Evolutionary conservation across 2,888 invertebrate species (phyloP).

Genomic region (Stegana nigrithorax): DNA sequence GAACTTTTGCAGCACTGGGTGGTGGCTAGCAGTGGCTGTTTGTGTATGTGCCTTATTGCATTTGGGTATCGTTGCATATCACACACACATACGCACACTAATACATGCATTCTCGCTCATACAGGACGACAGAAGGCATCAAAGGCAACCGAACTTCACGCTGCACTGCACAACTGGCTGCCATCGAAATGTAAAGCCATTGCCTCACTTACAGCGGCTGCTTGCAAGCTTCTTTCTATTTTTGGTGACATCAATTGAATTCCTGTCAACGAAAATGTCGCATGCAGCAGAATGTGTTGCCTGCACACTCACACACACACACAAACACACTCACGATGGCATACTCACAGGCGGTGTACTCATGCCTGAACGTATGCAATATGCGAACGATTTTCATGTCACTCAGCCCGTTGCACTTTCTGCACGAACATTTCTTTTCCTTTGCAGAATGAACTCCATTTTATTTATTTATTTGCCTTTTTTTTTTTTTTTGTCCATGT

Average conservation of each 20-base stretch:
- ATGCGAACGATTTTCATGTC: constrained; percentile 10
- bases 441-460: background rate
- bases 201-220: too few species aligned
- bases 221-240: constrained; percentile 14
- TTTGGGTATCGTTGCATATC: background rate
- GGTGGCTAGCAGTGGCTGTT: background rate
- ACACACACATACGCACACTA: background rate
- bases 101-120: background rate
- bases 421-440: background rate
- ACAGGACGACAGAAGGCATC: background rate
- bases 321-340: background rate
- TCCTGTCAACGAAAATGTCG: constrained; percentile 18
- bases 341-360: too few species aligned
- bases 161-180: too few species aligned
- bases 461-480: background rate
- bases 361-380: background rate
- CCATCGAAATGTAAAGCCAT: too few species aligned
- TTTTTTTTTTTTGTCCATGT: background rate
- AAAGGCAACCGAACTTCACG: background rate
- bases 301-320: background rate
- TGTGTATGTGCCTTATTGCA: background rate
- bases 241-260: constrained; percentile 17
- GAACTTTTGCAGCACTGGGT: background rate
- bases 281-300: background rate
- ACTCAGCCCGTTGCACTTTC: constrained; percentile 1